These are phyloP conservation scores for Scaptomyza flava DNA, from an alignment of 2,888 invertebrate genomes.

Conservation along the genomic window DNA sequence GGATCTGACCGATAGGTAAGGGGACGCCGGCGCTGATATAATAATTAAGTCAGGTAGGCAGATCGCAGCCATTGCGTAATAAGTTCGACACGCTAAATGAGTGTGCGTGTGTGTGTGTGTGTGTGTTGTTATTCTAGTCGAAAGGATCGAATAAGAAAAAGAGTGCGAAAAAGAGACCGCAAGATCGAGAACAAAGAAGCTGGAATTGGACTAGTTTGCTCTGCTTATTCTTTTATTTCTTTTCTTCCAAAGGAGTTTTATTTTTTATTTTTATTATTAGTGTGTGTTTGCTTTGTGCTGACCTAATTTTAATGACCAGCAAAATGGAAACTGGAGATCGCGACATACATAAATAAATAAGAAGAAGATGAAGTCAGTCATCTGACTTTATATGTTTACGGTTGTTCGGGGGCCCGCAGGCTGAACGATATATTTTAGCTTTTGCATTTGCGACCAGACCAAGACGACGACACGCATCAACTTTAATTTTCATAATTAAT, in stretches of 20 bases:
- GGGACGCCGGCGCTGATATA: constrained; percentile 63
- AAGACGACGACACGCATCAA: constrained; percentile 71
- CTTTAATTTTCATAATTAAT: constrained; percentile 77
- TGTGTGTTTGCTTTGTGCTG: constrained; percentile 52
- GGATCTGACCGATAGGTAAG: neutral
- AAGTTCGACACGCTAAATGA: constrained; percentile 48
- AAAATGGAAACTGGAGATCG: constrained; percentile 33
- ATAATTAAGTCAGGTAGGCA: constrained; percentile 79
- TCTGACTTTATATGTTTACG: constrained; percentile 2
- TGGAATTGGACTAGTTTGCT: constrained; percentile 62
- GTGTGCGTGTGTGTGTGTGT: constrained; percentile 17
- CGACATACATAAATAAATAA: constrained; percentile 14
- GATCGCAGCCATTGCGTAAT: constrained; percentile 76
- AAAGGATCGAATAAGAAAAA: constrained; percentile 56
- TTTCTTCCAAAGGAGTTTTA: constrained; percentile 14
- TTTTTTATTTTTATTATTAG: constrained; percentile 21
- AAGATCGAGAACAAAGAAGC: constrained; percentile 37
- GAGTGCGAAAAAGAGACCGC: neutral
- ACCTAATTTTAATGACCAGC: constrained; percentile 75
- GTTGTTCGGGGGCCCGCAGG: constrained; percentile 26
- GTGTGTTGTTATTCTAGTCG: constrained; percentile 60
- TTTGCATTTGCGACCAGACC: constrained; percentile 23
- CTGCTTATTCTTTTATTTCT: constrained; percentile 14
- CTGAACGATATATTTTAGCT: constrained; percentile 39
- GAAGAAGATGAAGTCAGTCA: constrained; percentile 10